Base-by-base conservation (phyloP, 2,888 invertebrate genomes). In the Stenichneumon culpator region DNA sequence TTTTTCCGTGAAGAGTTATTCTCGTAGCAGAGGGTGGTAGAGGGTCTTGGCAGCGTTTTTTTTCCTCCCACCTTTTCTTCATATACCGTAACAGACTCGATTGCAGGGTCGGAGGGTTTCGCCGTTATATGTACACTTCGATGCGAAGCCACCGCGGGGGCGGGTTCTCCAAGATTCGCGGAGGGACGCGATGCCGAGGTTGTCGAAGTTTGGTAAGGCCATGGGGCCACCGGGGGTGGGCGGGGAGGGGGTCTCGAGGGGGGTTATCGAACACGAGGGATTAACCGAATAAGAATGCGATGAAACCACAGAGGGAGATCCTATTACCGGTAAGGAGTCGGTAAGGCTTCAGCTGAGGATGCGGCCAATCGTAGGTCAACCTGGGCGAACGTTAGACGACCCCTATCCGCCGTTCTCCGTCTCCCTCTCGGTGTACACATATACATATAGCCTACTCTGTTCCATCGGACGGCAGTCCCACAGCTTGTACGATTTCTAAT, bases 401-500 rank as follows among this genome's bases (percentile, higher is more conserved):
- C 87, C 85, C 69, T 74, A 44, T 74, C 22, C 47, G 72, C 52
- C 60, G 57, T 80, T 79, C 81, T 81, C 83, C 80, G 68, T 79
- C 74, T 63, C 47, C 22, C 65, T 78, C 72, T 60, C 60, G 39
- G 39, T 39, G 2, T 57, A 50, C 52, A 52, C 19, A 19, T 6
- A 52, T n/a, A n/a, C 1, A 52, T 16, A 4, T 32, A 63, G 73
- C 57, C 39, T 50, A 69, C 83, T 83, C 73, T 25, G 25, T 57
- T 25, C 25, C 57, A 22, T 25, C 69, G 83, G 68, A 28, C 87
- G 89, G 87, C 90, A 90, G 87, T 80, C 77, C 88, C 90, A 90
- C 90, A 93, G 93, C 93, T 93, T 94, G 93, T 93, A 93, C 93
- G 94, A 94, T 93, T 94, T 94, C 94, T 94, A 93, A 94, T 93